Percentiles rank a stretch among this genome's conserved stretches.
These are phyloP conservation scores for Tuta absoluta DNA, from an alignment of 2,888 invertebrate genomes.

Conservation along the genomic window DNA sequence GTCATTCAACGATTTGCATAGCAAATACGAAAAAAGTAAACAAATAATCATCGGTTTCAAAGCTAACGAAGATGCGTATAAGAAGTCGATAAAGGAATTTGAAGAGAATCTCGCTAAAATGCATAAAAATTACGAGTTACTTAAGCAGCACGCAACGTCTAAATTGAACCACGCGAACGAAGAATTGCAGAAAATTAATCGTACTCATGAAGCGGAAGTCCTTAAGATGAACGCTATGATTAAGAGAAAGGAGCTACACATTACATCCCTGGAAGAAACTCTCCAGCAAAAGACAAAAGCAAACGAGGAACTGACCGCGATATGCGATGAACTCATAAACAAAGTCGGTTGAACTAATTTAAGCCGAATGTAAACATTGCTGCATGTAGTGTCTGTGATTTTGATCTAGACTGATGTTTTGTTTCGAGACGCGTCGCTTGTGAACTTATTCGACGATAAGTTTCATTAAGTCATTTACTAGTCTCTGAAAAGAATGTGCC, in stretches of 20 bases:
- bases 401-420: slow-evolving; percentile 50
- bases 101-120: slow-evolving; percentile 86
- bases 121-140: slow-evolving; percentile 91
- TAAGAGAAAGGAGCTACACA: slow-evolving; percentile 92
- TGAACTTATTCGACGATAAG: slow-evolving; percentile 67
- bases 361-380: slow-evolving; percentile 45
- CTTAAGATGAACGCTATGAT: slow-evolving; percentile 92
- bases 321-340: slow-evolving; percentile 95
- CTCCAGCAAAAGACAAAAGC: slow-evolving; percentile 94
- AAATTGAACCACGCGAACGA: slow-evolving; percentile 88
- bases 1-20: slow-evolving; percentile 83
- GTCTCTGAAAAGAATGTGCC: slow-evolving; percentile 59
- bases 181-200: slow-evolving; percentile 88
- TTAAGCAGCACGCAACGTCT: slow-evolving; percentile 93
- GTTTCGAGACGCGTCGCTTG: slow-evolving; percentile 53
- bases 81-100: slow-evolving; percentile 84
- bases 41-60: slow-evolving; percentile 79
- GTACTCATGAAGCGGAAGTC: slow-evolving; percentile 89
- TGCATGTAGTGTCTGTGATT: slow-evolving; percentile 52
- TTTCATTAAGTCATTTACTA: slow-evolving; percentile 55
- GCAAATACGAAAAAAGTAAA: slow-evolving; percentile 85
- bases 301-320: slow-evolving; percentile 92
- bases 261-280: slow-evolving; percentile 89
- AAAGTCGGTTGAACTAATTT: slow-evolving; percentile 70
- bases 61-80: slow-evolving; percentile 84